Conservation (phyloP, 1,140 invertebrate genomes). For the Aphaenogaster ashmeadi region DNA sequence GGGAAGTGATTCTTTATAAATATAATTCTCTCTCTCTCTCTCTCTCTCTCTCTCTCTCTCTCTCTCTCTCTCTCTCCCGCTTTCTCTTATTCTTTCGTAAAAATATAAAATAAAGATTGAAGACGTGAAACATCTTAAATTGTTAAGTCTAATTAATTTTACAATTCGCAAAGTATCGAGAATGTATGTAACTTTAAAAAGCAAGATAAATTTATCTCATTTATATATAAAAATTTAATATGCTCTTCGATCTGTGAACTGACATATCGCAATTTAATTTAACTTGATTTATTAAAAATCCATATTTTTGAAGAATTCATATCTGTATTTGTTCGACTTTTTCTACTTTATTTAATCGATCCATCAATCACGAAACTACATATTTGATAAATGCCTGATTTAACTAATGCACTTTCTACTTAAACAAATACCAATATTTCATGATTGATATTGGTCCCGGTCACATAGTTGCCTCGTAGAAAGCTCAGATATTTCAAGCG, state of each 20-base stretch:
- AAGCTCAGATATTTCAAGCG: neutral
- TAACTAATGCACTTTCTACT: neutral
- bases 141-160: neutral
- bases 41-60: neutral
- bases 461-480: neutral
- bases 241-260: neutral
- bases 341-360: conserved; percentile 5
- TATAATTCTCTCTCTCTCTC: neutral
- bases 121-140: conserved; percentile 7
- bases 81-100: neutral
- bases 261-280: neutral
- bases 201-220: neutral
- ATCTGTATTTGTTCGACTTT: neutral
- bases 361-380: conserved; percentile 6
- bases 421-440: conserved; percentile 29
- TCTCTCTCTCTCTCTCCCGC: neutral
- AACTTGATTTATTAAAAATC: conserved; percentile 31
- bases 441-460: neutral
- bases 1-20: neutral
- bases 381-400: neutral
- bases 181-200: neutral
- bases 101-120: neutral
- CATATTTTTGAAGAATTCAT: neutral
- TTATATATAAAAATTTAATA: neutral
- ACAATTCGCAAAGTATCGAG: neutral